Base-by-base conservation (phyloP, 2,888 invertebrate genomes). In the Augochlorella aurata region DNA sequence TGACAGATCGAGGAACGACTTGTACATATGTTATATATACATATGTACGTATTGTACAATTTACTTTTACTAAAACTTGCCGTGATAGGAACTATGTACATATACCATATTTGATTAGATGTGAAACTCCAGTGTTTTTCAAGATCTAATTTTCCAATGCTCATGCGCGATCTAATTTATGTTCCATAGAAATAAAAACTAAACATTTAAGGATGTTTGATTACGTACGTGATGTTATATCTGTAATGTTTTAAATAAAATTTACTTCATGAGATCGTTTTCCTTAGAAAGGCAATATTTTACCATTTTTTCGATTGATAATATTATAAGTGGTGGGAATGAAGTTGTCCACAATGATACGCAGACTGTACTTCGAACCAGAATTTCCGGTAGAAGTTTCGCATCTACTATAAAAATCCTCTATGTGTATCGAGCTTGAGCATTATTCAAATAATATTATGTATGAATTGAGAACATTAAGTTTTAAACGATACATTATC, bases 1-100 rank as follows among this genome's bases (percentile, higher is more conserved):
- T 83, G 76, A 82, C 74, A 83, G 67, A 63, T 24, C 47, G 49
- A 74, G 69, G 10, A 65, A 65, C 21, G 49, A 16, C 21, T 38
- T 54, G n/a, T 61, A 79, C 38, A 38, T 38, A 38, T 4, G 38
- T 38, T 38, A 49, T 50, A 8, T 52, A 52, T 47, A 47, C 47
- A 47, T 7, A 38, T 38, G 38, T 38, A 38, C 38, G 38, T 38
- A 38, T 38, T 61, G 54, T 66, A 29, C 29, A 80, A 65, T 69
- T 75, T 68, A 77, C 71, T 68, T 24, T 61, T 66, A 29, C 21
- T 54, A 58, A 3, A n/a, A 72, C 52, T 50, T 71, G 63, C 50
- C 58, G 61, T 21, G 45, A 65, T 47, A n/a, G 12, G 21, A 21
- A 44, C 58, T 21, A 21, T 12, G 12, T 58, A 54, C 12, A 54